These are phyloP conservation scores for Tretioscincus oriximinensis DNA, from an alignment of 2,113 vertebrate genomes.

Conservation along the genomic window DNA sequence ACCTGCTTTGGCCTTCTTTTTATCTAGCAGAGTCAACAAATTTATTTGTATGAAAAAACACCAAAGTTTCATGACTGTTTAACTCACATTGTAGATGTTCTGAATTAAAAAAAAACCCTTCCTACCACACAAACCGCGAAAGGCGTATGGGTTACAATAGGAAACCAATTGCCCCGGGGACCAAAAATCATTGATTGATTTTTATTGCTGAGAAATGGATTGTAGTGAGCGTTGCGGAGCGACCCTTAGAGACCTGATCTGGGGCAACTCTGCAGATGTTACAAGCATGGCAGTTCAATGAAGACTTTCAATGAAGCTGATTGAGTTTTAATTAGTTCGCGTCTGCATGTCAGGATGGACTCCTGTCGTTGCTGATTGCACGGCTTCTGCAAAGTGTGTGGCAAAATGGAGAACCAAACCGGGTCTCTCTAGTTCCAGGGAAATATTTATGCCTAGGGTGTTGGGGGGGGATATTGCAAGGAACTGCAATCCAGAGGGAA, in stretches of 20 bases:
- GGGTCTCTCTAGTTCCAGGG: too few species aligned
- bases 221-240: background rate
- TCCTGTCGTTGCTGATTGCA: background rate
- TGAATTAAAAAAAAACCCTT: background rate
- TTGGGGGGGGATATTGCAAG: too few species aligned
- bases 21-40: background rate
- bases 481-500: too few species aligned
- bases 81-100: background rate
- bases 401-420: background rate
- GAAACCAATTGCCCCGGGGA: background rate
- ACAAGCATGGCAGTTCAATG: background rate
- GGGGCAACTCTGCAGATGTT: background rate
- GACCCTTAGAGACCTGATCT: constrained; percentile 8
- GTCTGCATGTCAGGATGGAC: background rate
- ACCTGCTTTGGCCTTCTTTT: background rate
- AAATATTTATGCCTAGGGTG: too few species aligned
- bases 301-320: background rate
- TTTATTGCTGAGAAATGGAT: constrained; percentile 10
- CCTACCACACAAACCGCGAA: background rate
- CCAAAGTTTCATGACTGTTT: background rate
- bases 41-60: background rate
- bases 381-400: background rate
- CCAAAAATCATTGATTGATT: background rate
- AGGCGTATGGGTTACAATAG: too few species aligned
- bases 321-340: constrained; percentile 14